Evolutionary conservation across 1,140 invertebrate genomes (phyloP).

Genomic region (Rhagoletis pomonella): DNA sequence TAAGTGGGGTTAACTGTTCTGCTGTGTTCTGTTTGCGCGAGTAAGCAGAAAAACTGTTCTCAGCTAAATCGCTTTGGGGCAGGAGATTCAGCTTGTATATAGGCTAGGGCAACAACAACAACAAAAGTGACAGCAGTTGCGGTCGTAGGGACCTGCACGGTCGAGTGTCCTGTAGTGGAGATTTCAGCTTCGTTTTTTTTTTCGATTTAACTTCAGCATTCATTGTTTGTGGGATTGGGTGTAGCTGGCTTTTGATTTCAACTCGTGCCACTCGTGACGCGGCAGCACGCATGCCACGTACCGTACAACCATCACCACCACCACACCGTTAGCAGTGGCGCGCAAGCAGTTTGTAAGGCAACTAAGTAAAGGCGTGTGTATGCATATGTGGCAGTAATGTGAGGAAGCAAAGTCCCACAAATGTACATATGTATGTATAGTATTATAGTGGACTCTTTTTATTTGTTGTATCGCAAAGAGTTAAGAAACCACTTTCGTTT

Average conservation of each 20-base stretch:
- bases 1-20: conserved; percentile 32
- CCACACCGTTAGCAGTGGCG: not conserved
- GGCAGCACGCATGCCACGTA: conserved; percentile 17
- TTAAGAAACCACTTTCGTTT: conserved; percentile 46
- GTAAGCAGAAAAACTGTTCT: conserved; percentile 37
- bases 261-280: conserved; percentile 34
- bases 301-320: not conserved
- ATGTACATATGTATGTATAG: not conserved
- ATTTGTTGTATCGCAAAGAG: not conserved
- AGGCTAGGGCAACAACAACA: not conserved
- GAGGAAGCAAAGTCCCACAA: not conserved
- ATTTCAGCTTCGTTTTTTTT: not conserved
- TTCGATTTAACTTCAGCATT: not conserved
- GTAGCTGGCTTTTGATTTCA: conserved; percentile 9
- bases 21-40: not conserved
- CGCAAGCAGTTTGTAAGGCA: not conserved
- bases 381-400: no score
- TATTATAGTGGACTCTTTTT: not conserved
- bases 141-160: not conserved
- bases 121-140: conserved; percentile 29
- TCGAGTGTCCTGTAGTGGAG: not conserved
- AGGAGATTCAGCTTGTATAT: not conserved
- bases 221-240: not conserved
- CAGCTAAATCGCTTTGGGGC: conserved; percentile 7
- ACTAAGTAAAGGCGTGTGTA: no score